These are phyloP conservation scores for Drosophila dunni DNA, from an alignment of 1,140 invertebrate species.

Conservation along the genomic window DNA sequence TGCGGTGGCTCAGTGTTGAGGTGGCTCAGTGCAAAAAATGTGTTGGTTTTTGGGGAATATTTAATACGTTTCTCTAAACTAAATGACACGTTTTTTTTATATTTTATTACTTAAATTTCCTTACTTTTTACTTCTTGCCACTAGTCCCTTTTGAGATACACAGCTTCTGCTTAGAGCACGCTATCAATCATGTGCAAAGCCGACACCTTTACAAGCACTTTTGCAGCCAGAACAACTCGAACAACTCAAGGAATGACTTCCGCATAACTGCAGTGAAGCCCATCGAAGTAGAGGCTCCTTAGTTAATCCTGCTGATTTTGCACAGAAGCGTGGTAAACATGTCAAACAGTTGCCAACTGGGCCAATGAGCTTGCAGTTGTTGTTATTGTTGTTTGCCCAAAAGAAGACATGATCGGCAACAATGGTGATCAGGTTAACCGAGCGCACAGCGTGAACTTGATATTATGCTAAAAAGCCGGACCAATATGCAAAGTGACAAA, in stretches of 20 bases:
- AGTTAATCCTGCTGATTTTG: constrained; percentile 32
- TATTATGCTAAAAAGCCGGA: constrained; percentile 50
- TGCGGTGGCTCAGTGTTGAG: too few species aligned
- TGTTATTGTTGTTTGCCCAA: constrained; percentile 44
- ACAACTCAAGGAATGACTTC: constrained; percentile 47
- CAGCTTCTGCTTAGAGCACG: not conserved
- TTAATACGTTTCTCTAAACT: not conserved
- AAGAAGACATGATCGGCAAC: constrained; percentile 65
- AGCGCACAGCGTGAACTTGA: constrained; percentile 49
- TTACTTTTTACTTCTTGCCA: not conserved
- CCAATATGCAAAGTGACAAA: constrained; percentile 69
- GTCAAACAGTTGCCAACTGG: constrained; percentile 65
- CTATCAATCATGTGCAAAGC: constrained; percentile 66
- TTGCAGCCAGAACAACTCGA: constrained; percentile 16
- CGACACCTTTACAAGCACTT: constrained; percentile 55
- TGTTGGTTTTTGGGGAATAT: too few species aligned
- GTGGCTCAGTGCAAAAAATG: too few species aligned
- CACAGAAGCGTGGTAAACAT: constrained; percentile 54
- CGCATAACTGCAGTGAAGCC: constrained; percentile 49
- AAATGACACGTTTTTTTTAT: too few species aligned
- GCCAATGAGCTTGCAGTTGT: constrained; percentile 52
- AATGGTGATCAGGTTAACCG: constrained; percentile 59
- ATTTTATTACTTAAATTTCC: too few species aligned
- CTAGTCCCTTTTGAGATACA: not conserved
- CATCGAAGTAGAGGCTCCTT: constrained; percentile 27